These are phyloP conservation scores for Neuroterus valhalla DNA, from an alignment of 1,140 invertebrate species.

Conservation along the genomic window DNA sequence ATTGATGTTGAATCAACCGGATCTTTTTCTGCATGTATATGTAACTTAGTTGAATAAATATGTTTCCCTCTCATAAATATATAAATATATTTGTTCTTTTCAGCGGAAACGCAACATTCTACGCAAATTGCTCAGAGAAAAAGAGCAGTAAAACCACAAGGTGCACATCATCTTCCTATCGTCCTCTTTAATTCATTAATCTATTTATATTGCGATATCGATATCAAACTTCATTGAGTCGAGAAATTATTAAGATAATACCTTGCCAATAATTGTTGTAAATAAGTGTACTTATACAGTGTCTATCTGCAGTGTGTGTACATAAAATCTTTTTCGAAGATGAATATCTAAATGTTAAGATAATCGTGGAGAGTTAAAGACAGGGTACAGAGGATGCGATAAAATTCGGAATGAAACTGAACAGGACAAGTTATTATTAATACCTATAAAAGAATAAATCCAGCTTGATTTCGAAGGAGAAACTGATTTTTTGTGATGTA, in stretches of 20 bases:
- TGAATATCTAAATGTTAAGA: conserved; percentile 35
- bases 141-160: conserved; percentile 50
- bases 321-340: conserved; percentile 56
- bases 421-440: no score
- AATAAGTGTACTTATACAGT: conserved; percentile 76
- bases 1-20: no score
- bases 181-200: conserved; percentile 37
- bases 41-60: no score
- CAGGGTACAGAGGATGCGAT: conserved; percentile 8
- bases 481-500: no score
- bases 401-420: no score
- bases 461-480: no score
- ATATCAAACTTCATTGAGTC: conserved; percentile 38
- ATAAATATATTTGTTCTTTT: conserved; percentile 45
- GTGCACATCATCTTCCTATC: conserved; percentile 41
- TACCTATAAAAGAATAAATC: no score
- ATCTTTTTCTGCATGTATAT: no score
- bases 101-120: conserved; percentile 68
- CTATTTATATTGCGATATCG: not conserved
- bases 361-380: conserved; percentile 4
- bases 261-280: conserved; percentile 74
- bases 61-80: no score
- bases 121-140: conserved; percentile 65
- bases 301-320: conserved; percentile 73
- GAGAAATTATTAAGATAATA: conserved; percentile 53